These are phyloP conservation scores for Cairina moschata DNA, from an alignment of 2,113 vertebrate genomes.

Conservation along the genomic window DNA sequence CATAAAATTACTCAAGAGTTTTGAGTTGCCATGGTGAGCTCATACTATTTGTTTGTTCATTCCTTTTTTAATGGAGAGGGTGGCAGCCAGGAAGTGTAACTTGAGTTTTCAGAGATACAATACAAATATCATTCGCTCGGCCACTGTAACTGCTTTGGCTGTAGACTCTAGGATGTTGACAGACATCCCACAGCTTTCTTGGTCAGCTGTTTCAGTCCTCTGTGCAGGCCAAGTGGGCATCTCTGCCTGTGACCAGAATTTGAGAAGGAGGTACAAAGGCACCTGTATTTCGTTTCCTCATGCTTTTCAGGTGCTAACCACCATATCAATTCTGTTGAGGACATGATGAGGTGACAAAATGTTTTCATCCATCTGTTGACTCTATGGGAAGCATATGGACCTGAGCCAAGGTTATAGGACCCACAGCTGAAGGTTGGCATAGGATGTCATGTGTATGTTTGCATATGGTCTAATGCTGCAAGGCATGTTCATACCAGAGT, in stretches of 20 bases:
- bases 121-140: not conserved
- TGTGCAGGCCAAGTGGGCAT: slow-evolving; percentile 1
- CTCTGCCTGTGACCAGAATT: not conserved
- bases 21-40: slow-evolving; percentile 1
- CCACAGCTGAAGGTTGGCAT: slow-evolving; percentile 20
- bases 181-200: not conserved
- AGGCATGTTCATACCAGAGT: not conserved
- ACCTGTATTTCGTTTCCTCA: not conserved
- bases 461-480: slow-evolving; percentile 40
- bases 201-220: slow-evolving; percentile 20
- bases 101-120: not conserved
- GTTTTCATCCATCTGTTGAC: slow-evolving; percentile 49
- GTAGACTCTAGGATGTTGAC: not conserved
- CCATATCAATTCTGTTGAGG: not conserved
- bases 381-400: slow-evolving; percentile 21
- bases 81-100: not conserved
- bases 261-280: not conserved
- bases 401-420: slow-evolving; percentile 15
- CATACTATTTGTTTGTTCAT: not conserved
- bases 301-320: slow-evolving; percentile 5
- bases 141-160: slow-evolving; percentile 15
- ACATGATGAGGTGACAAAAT: slow-evolving; percentile 7
- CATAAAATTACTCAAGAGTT: not conserved
- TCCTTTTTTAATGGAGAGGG: not conserved
- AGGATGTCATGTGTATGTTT: not conserved